phyloP scores from a whole-genome alignment of 2,797 vertebrate species.

The Pseudotriccus pelzelni region DNA sequence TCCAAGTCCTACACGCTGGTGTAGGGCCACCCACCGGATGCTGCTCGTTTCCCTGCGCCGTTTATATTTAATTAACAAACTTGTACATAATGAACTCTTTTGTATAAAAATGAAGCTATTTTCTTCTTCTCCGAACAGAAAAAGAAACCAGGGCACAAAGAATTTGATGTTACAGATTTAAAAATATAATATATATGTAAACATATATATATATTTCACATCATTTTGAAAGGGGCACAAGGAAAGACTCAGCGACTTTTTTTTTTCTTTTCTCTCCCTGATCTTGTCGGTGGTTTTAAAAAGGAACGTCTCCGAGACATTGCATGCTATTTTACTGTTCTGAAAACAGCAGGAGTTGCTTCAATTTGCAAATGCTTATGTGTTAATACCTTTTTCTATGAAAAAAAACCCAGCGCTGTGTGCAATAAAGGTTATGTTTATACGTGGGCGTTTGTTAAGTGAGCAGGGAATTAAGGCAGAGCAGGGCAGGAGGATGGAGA shows the following conservation, averaged over 20 bases:
- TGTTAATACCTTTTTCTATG: conserved; percentile 99
- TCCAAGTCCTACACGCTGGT: conserved; percentile 99
- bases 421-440: conserved; percentile 99
- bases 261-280: conserved; percentile 45
- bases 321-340: conserved; percentile 96
- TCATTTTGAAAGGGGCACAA: conserved; percentile 74
- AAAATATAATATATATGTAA: conserved; percentile 74
- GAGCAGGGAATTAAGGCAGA: not conserved
- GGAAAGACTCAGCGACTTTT: conserved; percentile 58
- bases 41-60: conserved; percentile 71
- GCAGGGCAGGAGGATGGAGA: not conserved
- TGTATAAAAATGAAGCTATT: conserved; percentile 99
- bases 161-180: conserved; percentile 85
- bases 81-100: conserved; percentile 97
- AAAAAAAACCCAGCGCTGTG: conserved; percentile 95
- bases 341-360: conserved; percentile 88
- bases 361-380: conserved; percentile 98
- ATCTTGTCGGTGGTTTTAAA: conserved; percentile 80
- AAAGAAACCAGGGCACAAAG: conserved; percentile 92
- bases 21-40: conserved; percentile 77
- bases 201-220: conserved; percentile 61
- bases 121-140: conserved; percentile 92
- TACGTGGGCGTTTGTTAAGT: conserved; percentile 67
- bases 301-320: conserved; percentile 84
- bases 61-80: conserved; percentile 86